phyloP scores from a whole-genome alignment of 2,797 vertebrate species.

The Neomorphus geoffroyi region DNA sequence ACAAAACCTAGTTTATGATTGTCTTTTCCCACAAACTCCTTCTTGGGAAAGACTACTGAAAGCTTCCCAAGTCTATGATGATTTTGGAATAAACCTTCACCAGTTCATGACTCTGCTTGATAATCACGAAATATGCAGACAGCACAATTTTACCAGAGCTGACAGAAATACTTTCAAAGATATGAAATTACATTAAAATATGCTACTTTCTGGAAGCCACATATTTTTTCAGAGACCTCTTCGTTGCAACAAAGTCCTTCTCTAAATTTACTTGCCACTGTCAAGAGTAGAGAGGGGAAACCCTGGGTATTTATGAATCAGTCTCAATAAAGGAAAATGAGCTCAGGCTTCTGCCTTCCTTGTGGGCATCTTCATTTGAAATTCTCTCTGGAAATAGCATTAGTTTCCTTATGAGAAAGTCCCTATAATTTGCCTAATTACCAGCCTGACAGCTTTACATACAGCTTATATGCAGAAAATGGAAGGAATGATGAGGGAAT shows the following conservation, averaged over 20 bases:
- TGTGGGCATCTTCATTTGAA: conserved; percentile 31
- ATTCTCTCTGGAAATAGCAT: conserved; percentile 23
- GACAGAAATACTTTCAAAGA: not conserved
- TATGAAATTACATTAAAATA: not conserved
- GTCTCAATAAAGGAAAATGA: not conserved
- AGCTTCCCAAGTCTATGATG: not conserved
- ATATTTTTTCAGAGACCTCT: not conserved
- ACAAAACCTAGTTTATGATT: not conserved
- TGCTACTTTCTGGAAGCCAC: not conserved
- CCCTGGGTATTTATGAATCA: not conserved
- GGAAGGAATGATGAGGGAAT: conserved; percentile 50
- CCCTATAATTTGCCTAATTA: conserved; percentile 53
- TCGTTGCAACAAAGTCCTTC: not conserved
- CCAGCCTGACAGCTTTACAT: conserved; percentile 30
- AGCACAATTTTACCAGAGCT: not conserved
- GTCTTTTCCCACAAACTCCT: not conserved
- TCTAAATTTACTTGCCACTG: not conserved
- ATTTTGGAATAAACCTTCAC: conserved; percentile 12
- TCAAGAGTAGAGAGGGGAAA: not conserved
- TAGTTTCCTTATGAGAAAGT: conserved; percentile 47
- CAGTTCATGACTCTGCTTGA: not conserved
- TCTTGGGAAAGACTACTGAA: not conserved
- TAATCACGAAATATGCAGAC: not conserved
- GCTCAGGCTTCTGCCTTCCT: conserved; percentile 5
- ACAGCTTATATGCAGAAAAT: conserved; percentile 44